Base-by-base conservation (phyloP, 2,888 invertebrate species). In the Sphaeridia pumilis region DNA sequence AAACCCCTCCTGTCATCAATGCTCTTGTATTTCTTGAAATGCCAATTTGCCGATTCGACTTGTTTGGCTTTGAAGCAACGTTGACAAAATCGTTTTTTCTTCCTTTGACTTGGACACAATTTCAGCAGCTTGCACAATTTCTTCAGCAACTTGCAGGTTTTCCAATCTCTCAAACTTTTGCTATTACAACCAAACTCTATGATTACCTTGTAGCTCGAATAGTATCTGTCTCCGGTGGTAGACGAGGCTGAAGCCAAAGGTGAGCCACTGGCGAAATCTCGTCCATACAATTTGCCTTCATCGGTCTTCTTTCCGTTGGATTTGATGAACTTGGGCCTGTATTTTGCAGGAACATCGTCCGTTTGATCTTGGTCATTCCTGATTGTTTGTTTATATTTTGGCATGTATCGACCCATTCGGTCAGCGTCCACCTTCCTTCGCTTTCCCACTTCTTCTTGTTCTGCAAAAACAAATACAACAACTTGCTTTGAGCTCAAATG, bases 341-440 rank as follows among this genome's bases (percentile, higher is more conserved):
- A 44, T 47, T 53, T 49, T 41, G 43, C 47, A 52, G 54, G 43
- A 55, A 47, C 54, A 63, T 65, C 47, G 72, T 72, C 57, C 69
- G 69, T 63, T 76, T 77, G 65, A 78, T 76, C 35, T 20, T 52
- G 52, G 28, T 52, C 52, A 41, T 43, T 42, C 47, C 47, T 52
- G 58, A 78, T 70, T 21, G 79, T 78, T 57, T 78, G 76, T 69
- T 80, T 79, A 69, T 79, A 79, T 69, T 81, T 81, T 67, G 72
- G 76, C 73, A 78, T 76, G 67, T 78, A 78, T 55, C 72, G 74
- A 66, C 74, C 76, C 66, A 78, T 71, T 46, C 78, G 72, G 65
- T 80, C 79, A 14, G 76, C 72, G 63, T 78, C 76, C 36, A 78
- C 75, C 67, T 78, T 77, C 68, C 79, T 75, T 68, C 80, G 78